Base-by-base conservation (phyloP, 1,140 invertebrate genomes). In the Charaxes varanes region DNA sequence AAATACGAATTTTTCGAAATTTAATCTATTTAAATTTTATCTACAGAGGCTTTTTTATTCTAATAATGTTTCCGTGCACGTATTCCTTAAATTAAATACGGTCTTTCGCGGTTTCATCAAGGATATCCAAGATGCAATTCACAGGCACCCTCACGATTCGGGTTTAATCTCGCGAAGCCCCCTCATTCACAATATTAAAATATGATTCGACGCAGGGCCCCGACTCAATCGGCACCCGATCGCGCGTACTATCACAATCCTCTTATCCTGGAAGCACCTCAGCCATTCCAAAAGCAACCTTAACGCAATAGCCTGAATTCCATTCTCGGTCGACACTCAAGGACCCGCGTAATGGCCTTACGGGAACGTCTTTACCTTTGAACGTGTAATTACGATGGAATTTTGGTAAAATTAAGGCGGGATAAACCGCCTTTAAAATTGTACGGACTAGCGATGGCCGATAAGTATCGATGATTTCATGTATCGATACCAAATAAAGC, bases 151-250 rank as follows among this genome's bases (percentile, higher is more conserved):
- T 47, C 42, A 61, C 58, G 56, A 67, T 62, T 66, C 57, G 43
- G 58, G 68, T 73, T 69, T 69, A 78, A 78, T 80, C 65, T 66
- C 61, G 53, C 66, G 60, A 61, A 72, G 68, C 65, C 62, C 62
- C 60, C 62, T 66, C 55, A 65, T 69, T 71, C 66, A 68, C 73
- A 62, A 74, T 76, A 80, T 80, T 77, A 76, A 77, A 80, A 80
- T 80, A 80, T 73, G 72, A 70, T 62, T 74, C 59, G 40, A 44
- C 41, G 49, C 38, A 45, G 56, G 53, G 44, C 53, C n/a, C 48
- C 44, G 48, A 57, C 60, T 64, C 72, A 73, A 77, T 80, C 76
- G 68, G 56, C 64, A 62, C 66, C 60, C 64, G 63, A 80, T 77
- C 76, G 76, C 73, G 67, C 66, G 71, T 73, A 67, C 66, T 69